These are phyloP conservation scores for Gymnocheta viridis DNA, from an alignment of 2,888 invertebrate species.

Conservation along the genomic window DNA sequence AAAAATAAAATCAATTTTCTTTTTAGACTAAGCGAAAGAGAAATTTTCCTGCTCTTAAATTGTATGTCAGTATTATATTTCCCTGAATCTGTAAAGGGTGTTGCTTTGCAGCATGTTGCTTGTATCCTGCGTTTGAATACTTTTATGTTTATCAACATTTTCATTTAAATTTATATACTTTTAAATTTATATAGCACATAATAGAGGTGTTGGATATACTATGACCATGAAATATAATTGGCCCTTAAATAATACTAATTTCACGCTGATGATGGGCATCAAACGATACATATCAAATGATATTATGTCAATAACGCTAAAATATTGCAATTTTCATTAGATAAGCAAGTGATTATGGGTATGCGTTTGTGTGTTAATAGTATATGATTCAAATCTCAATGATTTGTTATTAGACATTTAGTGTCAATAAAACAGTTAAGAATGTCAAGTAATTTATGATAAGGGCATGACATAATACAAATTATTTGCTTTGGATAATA, in stretches of 20 bases:
- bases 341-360: background rate
- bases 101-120: conserved; percentile 63
- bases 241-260: conserved; percentile 10
- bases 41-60: conserved; percentile 41
- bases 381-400: background rate
- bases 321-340: conserved; percentile 14
- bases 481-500: background rate
- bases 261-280: background rate
- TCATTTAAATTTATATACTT: conserved; percentile 26
- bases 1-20: background rate
- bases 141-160: conserved; percentile 37
- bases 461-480: background rate
- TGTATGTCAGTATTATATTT: background rate
- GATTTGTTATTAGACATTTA: conserved; percentile 22
- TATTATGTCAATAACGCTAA: background rate
- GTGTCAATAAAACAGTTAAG: conserved; percentile 11
- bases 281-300: background rate
- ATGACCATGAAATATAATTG: background rate
- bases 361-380: background rate
- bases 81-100: conserved; percentile 69
- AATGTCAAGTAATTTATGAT: background rate
- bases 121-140: too few species aligned
- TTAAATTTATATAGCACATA: conserved; percentile 17
- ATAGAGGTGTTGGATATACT: conserved; percentile 21
- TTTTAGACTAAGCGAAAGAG: background rate